Evolutionary conservation across 1,140 invertebrate species (phyloP), one percentile per base, ranked within the genome.

Genomic region (Amphibalanus amphitrite): DNA sequence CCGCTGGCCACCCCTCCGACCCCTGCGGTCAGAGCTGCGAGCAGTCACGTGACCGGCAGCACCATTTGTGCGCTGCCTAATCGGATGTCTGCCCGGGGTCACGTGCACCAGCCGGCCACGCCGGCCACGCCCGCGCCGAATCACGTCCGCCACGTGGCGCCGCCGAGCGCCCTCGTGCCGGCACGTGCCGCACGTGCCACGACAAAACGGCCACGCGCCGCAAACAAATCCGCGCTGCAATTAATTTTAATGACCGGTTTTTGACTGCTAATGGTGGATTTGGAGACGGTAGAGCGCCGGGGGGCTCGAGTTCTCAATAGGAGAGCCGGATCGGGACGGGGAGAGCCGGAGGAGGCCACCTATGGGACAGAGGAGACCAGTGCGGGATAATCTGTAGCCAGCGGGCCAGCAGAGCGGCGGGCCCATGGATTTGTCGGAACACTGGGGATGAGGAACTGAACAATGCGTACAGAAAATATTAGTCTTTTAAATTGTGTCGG

Each of bases 231-330:
- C 10, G 65, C 8, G 65, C 26, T 28, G 65, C 65, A 67, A 67
- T 67, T 67, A 67, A 67, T 67, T 67, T 67, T 67, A 67, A 67
- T 67, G 47, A 59, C 47, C 47, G 47, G 13, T 59, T 59, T 59
- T 59, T 59, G 47, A 59, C 47, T 59, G 47, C 47, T 59, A 59
- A 59, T 59, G 47, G 47, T 59, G 47, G 47, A 59, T 59, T 59
- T 59, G 47, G 47, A 59, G 47, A 17, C 20, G 47, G 47, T 20
- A 13, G 10, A 20, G 47, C 1, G 47, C 47, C 13, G 13, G 6
- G 13, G 23, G 47, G 10, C 20, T 20, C 1, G 6, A 1, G 47
- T 23, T 8, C 13, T 20, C 10, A 59, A 59, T 59, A 20, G 47
- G 47, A 20, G 47, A 59, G 10, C 10, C 23, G 47, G 47, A 59